Conservation (phyloP, 2,113 vertebrate genomes). For the Phylloscopus trochiloides region DNA sequence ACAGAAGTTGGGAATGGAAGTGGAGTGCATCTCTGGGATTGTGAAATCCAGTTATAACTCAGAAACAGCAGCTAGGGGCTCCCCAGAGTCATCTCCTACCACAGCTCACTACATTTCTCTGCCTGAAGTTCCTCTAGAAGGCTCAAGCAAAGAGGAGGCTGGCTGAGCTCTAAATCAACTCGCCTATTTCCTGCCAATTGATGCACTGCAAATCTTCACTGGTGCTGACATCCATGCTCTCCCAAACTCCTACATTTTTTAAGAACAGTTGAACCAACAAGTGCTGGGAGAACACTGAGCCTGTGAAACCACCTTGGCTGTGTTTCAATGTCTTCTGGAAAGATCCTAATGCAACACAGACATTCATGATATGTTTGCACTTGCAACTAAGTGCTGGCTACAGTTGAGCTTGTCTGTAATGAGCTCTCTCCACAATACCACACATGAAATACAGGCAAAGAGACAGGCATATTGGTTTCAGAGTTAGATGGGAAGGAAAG, state of each 20-base stretch:
- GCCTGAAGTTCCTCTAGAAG: background rate
- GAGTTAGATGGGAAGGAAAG: background rate
- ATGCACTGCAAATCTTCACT: background rate
- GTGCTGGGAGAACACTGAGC: background rate
- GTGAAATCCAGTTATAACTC: background rate
- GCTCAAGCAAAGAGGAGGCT: background rate
- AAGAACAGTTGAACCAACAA: slow-evolving; percentile 14
- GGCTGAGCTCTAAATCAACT: background rate
- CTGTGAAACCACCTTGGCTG: background rate
- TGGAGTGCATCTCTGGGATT: background rate
- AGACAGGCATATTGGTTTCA: background rate
- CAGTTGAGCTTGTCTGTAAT: background rate
- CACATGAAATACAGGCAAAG: background rate
- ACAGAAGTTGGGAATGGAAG: background rate
- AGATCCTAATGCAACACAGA: slow-evolving; percentile 45
- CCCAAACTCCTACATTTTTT: background rate
- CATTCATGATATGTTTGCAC: background rate
- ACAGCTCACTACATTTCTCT: background rate
- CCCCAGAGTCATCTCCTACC: background rate
- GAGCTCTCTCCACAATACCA: background rate
- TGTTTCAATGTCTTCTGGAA: slow-evolving; percentile 20
- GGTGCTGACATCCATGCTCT: background rate
- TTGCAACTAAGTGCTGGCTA: background rate
- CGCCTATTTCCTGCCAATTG: background rate
- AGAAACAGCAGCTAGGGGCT: background rate